Evolutionary conservation across 2,113 vertebrate species (phyloP).

Genomic region (Crocuta crocuta): DNA sequence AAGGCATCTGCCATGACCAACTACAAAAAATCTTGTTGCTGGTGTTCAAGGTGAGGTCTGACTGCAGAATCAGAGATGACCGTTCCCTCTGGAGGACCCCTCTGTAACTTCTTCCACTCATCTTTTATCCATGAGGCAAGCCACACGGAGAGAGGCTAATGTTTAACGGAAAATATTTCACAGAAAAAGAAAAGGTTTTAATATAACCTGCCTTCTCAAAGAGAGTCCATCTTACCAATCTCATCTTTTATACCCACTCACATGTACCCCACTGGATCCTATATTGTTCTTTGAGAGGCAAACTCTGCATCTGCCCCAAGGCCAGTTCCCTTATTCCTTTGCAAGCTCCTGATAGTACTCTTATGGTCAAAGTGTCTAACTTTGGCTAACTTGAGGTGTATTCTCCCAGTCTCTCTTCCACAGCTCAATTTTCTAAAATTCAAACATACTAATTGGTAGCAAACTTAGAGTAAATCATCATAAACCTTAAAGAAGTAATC

Average conservation of each 20-base stretch:
- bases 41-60: not conserved
- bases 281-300: not conserved
- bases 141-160: not conserved
- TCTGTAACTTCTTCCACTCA: not conserved
- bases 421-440: not conserved
- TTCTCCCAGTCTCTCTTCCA: not conserved
- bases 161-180: not conserved
- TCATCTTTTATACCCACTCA: not conserved
- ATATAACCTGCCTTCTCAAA: not conserved
- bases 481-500: not conserved
- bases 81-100: not conserved
- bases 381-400: not conserved
- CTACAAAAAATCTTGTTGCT: not conserved
- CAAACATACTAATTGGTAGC: not conserved
- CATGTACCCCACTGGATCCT: not conserved
- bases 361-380: not conserved
- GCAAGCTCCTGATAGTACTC: not conserved
- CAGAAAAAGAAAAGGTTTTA: not conserved
- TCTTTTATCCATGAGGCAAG: not conserved
- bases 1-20: not conserved
- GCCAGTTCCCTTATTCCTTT: not conserved
- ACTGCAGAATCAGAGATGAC: not conserved
- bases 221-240: not conserved
- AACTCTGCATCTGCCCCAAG: not conserved
- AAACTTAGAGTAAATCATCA: not conserved